These are phyloP conservation scores for Ictalurus furcatus DNA, from an alignment of 2,113 vertebrate species.

Conservation along the genomic window DNA sequence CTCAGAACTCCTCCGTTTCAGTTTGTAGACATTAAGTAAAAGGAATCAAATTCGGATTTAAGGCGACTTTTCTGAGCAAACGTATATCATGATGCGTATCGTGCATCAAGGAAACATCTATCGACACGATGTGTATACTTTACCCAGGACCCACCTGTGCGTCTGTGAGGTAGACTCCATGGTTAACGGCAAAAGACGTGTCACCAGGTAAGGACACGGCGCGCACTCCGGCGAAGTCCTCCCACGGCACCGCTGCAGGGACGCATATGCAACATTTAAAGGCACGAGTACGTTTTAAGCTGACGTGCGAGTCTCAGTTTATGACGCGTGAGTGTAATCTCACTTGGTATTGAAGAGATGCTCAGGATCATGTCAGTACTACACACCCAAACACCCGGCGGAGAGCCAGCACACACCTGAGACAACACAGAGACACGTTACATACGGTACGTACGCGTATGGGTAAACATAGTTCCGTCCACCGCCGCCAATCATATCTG, in stretches of 20 bases:
- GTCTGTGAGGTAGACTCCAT: slow-evolving; percentile 84
- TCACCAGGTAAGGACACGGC: slow-evolving; percentile 84
- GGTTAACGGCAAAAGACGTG: slow-evolving; percentile 77
- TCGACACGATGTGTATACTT: no score
- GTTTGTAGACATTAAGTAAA: background rate
- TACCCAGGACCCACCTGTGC: slow-evolving; percentile 69
- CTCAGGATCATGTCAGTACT: slow-evolving; percentile 90
- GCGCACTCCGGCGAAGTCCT: slow-evolving; percentile 79
- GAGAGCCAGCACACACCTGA: slow-evolving; percentile 87
- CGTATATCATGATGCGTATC: background rate
- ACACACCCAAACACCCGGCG: slow-evolving; percentile 92
- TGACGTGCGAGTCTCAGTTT: no score
- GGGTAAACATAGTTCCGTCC: background rate
- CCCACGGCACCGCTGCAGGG: slow-evolving; percentile 80
- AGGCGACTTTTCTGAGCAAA: no score
- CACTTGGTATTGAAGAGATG: slow-evolving; percentile 76
- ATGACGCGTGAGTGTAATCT: slow-evolving; percentile 45
- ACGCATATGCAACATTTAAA: background rate
- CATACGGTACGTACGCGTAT: background rate
- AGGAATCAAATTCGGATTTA: background rate
- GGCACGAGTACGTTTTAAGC: background rate
- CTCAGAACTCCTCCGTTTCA: background rate
- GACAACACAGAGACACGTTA: background rate
- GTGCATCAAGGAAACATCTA: background rate
- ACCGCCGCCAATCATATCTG: no score